A percentile compares a stretch with the other conserved stretches of the same genome.
phyloP scores from a whole-genome alignment of 1,140 invertebrate species.

The Hycleus cichorii region DNA sequence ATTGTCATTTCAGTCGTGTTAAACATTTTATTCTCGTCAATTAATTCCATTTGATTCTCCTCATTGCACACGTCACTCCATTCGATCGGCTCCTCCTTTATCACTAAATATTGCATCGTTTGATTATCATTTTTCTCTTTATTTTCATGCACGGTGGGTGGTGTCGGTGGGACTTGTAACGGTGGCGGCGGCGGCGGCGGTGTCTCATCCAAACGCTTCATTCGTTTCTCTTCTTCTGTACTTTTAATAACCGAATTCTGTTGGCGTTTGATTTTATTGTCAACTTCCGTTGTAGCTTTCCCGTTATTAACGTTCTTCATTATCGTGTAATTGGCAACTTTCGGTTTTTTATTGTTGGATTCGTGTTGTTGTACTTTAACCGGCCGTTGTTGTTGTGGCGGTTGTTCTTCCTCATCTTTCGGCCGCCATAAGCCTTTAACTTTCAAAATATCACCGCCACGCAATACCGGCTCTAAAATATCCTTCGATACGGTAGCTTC shows the following conservation, averaged over 20 bases:
- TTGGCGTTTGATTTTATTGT: neutral
- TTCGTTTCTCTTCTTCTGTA: slow-evolving; percentile 22
- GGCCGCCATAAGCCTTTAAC: slow-evolving; percentile 66
- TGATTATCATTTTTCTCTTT: slow-evolving; percentile 27
- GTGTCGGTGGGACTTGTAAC: slow-evolving; percentile 6
- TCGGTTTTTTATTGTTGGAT: neutral
- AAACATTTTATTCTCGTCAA: slow-evolving; percentile 50
- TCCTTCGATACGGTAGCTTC: slow-evolving; percentile 80
- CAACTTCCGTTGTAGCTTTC: neutral
- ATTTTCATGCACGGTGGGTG: slow-evolving; percentile 9
- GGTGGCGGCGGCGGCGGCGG: neutral
- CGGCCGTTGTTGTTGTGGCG: neutral
- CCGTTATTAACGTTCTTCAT: slow-evolving; percentile 2
- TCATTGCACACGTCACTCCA: slow-evolving; percentile 40
- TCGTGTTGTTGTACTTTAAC: slow-evolving; percentile 3
- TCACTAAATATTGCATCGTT: slow-evolving; percentile 42
- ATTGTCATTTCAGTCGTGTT: slow-evolving; percentile 48
- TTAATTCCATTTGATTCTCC: slow-evolving; percentile 59
- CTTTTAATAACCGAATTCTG: slow-evolving; percentile 17
- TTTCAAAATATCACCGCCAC: slow-evolving; percentile 70
- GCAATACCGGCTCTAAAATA: slow-evolving; percentile 67
- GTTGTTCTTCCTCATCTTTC: slow-evolving; percentile 45
- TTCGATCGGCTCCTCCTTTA: slow-evolving; percentile 49
- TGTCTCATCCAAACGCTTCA: slow-evolving; percentile 15
- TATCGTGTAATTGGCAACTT: slow-evolving; percentile 8